Conservation (phyloP, 2,888 invertebrate species). For the Mystacides longicornis region DNA sequence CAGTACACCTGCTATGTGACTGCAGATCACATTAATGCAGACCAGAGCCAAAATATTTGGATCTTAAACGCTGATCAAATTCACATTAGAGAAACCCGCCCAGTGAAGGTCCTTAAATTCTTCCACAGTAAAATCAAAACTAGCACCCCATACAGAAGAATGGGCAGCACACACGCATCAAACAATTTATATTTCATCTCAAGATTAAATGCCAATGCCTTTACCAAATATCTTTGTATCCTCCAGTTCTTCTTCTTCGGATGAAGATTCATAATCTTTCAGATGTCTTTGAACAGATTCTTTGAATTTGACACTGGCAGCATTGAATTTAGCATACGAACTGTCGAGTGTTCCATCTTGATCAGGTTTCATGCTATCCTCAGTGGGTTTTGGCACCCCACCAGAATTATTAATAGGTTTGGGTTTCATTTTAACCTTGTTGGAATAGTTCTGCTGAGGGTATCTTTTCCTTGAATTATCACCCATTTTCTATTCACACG, state of each 20-base stretch:
- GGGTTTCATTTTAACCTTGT: not conserved
- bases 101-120: too few relatives aligned
- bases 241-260: conserved; percentile 40
- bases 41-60: too few relatives aligned
- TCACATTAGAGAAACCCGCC: too few relatives aligned
- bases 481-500: not conserved
- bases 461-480: not conserved
- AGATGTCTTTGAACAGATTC: conserved; percentile 38
- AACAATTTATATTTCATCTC: too few relatives aligned
- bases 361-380: not conserved
- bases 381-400: not conserved
- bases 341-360: not conserved
- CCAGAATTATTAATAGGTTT: not conserved
- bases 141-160: too few relatives aligned
- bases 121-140: too few relatives aligned
- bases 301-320: conserved; percentile 37
- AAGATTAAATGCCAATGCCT: too few relatives aligned
- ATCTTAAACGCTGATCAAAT: too few relatives aligned
- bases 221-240: conserved; percentile 36
- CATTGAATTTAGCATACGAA: conserved; percentile 31
- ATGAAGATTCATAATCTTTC: conserved; percentile 39
- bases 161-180: too few relatives aligned
- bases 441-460: not conserved
- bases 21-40: too few relatives aligned
- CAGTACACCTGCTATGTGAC: too few relatives aligned